Conservation (phyloP, 1,140 invertebrate genomes). For the Drosophila equinoxialis region DNA sequence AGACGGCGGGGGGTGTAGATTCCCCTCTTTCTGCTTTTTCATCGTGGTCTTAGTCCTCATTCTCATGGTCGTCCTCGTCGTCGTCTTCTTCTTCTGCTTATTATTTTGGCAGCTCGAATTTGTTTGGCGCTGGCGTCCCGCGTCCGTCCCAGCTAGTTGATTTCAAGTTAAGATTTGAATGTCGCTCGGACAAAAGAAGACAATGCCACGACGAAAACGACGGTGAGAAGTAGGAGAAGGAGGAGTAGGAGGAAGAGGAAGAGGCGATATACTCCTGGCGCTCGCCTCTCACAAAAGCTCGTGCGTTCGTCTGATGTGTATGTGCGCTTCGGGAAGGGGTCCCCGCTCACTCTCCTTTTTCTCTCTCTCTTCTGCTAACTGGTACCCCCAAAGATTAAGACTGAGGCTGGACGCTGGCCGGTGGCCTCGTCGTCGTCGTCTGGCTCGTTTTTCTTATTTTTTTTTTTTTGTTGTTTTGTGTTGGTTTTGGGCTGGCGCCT, state of each 20-base stretch:
- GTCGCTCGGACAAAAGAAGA: constrained; percentile 58
- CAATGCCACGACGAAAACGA: constrained; percentile 57
- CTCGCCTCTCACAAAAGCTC: constrained; percentile 62
- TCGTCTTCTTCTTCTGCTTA: constrained; percentile 44
- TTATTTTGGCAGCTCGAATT: constrained; percentile 81
- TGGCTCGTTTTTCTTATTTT: constrained; percentile 30
- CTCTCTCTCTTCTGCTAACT: neutral
- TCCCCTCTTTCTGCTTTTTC: neutral
- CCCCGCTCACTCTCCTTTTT: too few species aligned
- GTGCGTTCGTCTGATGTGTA: constrained; percentile 25
- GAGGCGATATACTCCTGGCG: constrained; percentile 13
- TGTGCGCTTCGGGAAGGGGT: neutral
- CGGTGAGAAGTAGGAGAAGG: too few species aligned
- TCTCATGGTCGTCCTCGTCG: neutral
- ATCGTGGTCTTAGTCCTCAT: too few species aligned
- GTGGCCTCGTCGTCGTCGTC: constrained; percentile 48
- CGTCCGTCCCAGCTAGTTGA: constrained; percentile 51
- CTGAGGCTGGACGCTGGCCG: constrained; percentile 37
- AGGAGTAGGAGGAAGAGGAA: too few species aligned
- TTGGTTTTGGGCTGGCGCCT: constrained; percentile 75
- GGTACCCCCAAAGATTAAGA: constrained; percentile 22
- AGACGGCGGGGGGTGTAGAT: too few species aligned
- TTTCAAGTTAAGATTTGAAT: constrained; percentile 83
- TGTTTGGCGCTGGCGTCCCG: constrained; percentile 64
- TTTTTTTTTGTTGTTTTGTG: constrained; percentile 9